phyloP scores from a whole-genome alignment of 2,113 vertebrate genomes.

The Leptobrachium leishanense region DNA sequence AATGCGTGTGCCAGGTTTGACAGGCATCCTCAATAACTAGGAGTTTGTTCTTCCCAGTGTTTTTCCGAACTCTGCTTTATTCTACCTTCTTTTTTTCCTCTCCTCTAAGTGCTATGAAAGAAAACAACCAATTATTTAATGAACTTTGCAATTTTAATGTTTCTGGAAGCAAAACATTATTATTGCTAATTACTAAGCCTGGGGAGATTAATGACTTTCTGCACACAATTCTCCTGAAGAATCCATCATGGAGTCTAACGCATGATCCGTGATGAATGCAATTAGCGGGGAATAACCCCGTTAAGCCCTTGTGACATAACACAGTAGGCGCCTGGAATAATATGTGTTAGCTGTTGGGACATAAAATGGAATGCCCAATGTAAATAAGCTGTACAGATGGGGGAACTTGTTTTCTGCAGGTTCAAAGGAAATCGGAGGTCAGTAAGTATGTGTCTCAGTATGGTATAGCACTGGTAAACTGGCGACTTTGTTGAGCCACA shows the following conservation, averaged over 20 bases:
- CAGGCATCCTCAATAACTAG: background rate
- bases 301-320: slow-evolving; percentile 8
- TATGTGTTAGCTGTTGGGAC: background rate
- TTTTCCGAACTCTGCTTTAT: background rate
- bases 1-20: slow-evolving; percentile 14
- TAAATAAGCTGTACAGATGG: too few relatives aligned
- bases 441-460: too few relatives aligned
- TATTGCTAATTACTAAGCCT: slow-evolving; percentile 28
- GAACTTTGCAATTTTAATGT: slow-evolving; percentile 35
- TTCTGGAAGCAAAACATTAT: slow-evolving; percentile 37
- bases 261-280: slow-evolving; percentile 26
- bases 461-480: too few relatives aligned
- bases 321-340: background rate
- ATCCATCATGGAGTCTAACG: slow-evolving; percentile 20
- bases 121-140: slow-evolving; percentile 62
- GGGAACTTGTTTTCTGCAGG: too few relatives aligned
- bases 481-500: too few relatives aligned
- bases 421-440: too few relatives aligned
- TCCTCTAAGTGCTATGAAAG: background rate
- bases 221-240: slow-evolving; percentile 25
- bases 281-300: background rate
- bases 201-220: slow-evolving; percentile 34
- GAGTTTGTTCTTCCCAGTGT: too few relatives aligned
- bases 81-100: background rate
- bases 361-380: background rate